These are phyloP conservation scores for Scleropages formosus DNA, from an alignment of 2,797 vertebrate genomes.

Conservation along the genomic window DNA sequence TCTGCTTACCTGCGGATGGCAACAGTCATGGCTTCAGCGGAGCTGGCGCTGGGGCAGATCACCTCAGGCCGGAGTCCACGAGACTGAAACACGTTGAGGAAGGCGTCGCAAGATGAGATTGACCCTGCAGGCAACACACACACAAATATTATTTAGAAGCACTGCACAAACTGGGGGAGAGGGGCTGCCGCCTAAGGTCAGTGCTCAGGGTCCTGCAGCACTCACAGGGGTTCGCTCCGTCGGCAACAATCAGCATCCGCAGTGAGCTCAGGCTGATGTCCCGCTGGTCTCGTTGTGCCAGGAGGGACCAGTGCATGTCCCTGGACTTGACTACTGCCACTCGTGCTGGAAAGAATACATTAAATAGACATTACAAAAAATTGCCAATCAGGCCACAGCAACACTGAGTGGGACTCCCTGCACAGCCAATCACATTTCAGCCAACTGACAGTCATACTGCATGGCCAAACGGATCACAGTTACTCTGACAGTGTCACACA, in stretches of 20 bases:
- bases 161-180: background rate
- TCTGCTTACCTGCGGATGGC: constrained; percentile 84
- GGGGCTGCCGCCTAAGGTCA: background rate
- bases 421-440: no score
- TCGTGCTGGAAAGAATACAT: constrained; percentile 64
- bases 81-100: constrained; percentile 93
- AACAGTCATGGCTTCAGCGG: constrained; percentile 88
- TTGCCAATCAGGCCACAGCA: background rate
- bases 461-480: no score
- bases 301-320: constrained; percentile 98
- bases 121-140: constrained; percentile 75
- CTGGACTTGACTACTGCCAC: constrained; percentile 92
- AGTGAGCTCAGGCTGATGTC: constrained; percentile 88
- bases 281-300: constrained; percentile 91
- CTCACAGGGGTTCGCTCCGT: constrained; percentile 96
- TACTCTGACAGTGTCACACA: no score
- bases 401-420: no score
- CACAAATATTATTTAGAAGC: background rate
- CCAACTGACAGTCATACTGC: no score
- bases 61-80: constrained; percentile 90
- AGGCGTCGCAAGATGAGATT: constrained; percentile 95
- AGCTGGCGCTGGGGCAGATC: constrained; percentile 92
- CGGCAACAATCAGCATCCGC: constrained; percentile 90
- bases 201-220: constrained; percentile 32
- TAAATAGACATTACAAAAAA: no score